Evolutionary conservation across 30 jellyfish, hydroid and myxozoan species (phyloP), one percentile per base, ranked within the genome.

Genomic region (Catostylus mosaicus): DNA sequence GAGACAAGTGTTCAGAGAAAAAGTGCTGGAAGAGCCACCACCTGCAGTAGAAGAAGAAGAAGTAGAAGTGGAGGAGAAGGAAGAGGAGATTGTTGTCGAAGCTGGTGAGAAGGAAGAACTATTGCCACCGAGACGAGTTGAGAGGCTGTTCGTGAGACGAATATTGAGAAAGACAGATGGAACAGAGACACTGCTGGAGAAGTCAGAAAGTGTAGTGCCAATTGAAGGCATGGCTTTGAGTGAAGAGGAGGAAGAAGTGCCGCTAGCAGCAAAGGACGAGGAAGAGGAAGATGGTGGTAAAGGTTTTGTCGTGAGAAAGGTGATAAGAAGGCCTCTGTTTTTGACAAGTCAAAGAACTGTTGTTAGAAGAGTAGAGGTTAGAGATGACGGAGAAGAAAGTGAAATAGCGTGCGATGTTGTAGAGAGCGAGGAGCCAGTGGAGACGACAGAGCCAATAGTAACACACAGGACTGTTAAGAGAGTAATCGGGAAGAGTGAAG

Each of bases 111-210:
- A 32, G 26, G 74, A 61, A 36, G 40, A 4, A 14, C 29, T 77
- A 36, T 50, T 43, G 36, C 77, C 78, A 29, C 80, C 88, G 38
- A 63, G 67, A 30, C 78, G 84, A 47, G 97, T 90, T 12, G 97
- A 89, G 54, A 72, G 96, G 35, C 80, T 90, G 84, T 83, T 50
- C 54, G 97, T 83, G 73, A 68, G 96, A 2, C 85, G 95, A 22
- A 72, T 89, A 12, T 45, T 89, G 60, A 77, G 97, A 63, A 76
- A 74, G 78, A 82, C 86, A 30, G 96, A 91, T 81, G 97, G 97
- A 70, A 64, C 52, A 30, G 95, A 83, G 59, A 69, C 67, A 26
- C 62, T 89, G 38, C 72, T 89, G n/a, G 96, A 83, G 87, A 69
- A 82, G 70, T 89, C 96, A 51, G 97, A 89, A 77, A 89, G 88